These are phyloP conservation scores for Danio aesculapii DNA, from an alignment of 2,797 vertebrate genomes.

Conservation along the genomic window DNA sequence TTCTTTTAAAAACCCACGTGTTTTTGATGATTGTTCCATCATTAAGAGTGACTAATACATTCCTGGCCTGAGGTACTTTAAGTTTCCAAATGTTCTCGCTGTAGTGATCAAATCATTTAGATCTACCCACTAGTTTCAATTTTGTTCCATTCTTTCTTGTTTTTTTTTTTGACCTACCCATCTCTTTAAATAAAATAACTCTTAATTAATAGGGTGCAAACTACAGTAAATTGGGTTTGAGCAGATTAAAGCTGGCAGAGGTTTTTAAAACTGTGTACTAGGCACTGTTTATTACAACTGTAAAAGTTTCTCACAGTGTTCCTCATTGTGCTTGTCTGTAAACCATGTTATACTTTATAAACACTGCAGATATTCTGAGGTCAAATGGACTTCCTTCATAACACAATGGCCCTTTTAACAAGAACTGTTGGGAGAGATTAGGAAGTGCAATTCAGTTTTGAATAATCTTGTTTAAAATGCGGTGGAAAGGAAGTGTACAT, in stretches of 20 bases:
- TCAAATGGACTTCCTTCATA: constrained; percentile 40
- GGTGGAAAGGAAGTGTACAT: constrained; percentile 1
- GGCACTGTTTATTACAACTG: background rate
- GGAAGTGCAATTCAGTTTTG: constrained; percentile 23
- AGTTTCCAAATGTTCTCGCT: constrained; percentile 15
- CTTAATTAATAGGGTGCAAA: background rate
- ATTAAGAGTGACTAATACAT: constrained; percentile 21
- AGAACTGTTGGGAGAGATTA: constrained; percentile 37
- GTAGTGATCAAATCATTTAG: background rate
- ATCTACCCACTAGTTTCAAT: background rate
- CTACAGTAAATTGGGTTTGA: background rate
- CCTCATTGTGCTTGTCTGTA: constrained; percentile 15
- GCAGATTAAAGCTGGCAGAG: background rate
- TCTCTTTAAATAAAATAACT: background rate
- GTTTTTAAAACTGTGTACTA: background rate
- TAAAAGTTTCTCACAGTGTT: constrained; percentile 14
- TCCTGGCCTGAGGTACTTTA: constrained; percentile 9
- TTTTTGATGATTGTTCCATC: constrained; percentile 39
- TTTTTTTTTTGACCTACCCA: background rate
- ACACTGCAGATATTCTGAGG: constrained; percentile 28
- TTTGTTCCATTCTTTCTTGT: background rate
- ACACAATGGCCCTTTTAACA: constrained; percentile 44
- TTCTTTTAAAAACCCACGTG: constrained; percentile 13
- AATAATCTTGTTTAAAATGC: constrained; percentile 21
- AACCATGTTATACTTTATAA: constrained; percentile 28